Evolutionary conservation across 2,113 vertebrate genomes (phyloP), one percentile per base, ranked within the genome.

Genomic region (Platysteira castanea): DNA sequence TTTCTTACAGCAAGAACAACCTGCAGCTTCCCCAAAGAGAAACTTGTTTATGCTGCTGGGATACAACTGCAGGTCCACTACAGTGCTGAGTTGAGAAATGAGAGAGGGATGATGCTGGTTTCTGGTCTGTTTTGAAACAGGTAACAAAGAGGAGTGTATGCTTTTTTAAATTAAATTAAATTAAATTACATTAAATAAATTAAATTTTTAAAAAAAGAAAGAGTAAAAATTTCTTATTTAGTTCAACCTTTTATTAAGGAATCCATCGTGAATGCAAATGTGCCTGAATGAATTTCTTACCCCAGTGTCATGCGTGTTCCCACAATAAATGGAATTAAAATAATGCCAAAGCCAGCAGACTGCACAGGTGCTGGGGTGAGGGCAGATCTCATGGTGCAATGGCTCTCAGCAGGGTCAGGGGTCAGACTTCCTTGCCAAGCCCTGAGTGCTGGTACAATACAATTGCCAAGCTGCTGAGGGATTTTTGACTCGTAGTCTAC

Each of bases 311-410:
- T 30, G 11, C 21, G 11, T 30, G 24, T 41, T 92, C 15, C 24
- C 0, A 1, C 16, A 53, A 28, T 44, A 69, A 88, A 78, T 30
- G 30, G 23, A 60, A 80, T 4, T 7, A 44, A 84, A 67, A 44
- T 4, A 13, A 1, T 47, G 21, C 24, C 30, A 54, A 68, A 77
- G 44, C 13, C 69, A 31, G 41, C 2, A 0, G 44, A 24, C 26
- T 65, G 15, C 19, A 22, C 21, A 54, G 27, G 46, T 41, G 22
- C 31, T 21, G 15, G 20, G 7, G 16, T 2, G 2, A 86, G 28
- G 39, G 15, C 26, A 60, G 27, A n/a, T 9, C 7, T 33, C 4
- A 0, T 0, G 2, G 11, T 41, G 6, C 14, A 28, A 41, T 23
- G 42, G 7, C 11, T 28, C 42, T n/a, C 49, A 44, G 20, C 13